Base-by-base conservation (phyloP, 2,113 vertebrate species). In the Poecile atricapillus region DNA sequence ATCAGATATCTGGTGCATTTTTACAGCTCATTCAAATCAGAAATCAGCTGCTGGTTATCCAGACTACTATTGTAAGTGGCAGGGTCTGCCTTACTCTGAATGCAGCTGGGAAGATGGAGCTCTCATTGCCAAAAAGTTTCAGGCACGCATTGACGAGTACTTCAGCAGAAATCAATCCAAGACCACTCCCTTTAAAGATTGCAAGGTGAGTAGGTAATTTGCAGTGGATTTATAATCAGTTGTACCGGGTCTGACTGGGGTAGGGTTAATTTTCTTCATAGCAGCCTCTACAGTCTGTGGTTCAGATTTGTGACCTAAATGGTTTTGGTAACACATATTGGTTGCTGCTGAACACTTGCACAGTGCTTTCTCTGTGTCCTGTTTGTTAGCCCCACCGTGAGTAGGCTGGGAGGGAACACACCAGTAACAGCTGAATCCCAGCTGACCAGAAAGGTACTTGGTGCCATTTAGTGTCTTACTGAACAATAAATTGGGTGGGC, bases 61-160 rank as follows among this genome's bases (percentile, higher is more conserved):
- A 73, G 99, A 99, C 96, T 99, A 99, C 96, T 98, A 99, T n/a
- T 99, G 99, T 95, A 99, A 99, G 90, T 99, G 99, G 99, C 99
- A 99, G 81, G 99, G 99, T 62, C 98, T 99, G 69, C 98, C 99
- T 8, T 99, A 99, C 83, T 99, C 99, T 0, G 99, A 99, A 70
- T 99, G 99, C 95, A 99, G 99, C 97, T 99, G 99, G 99, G 99
- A 99, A 96, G 99, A 99, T 68, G 99, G 99, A 10, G 99, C 98
- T 77, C 99, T 99, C 76, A 99, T 99, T 83, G 97, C 98, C 83
- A 99, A 98, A 94, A 99, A 99, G 95, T 99, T 99, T 96, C 99
- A 99, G 96, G 97, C 98, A 62, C 97, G 98, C 74, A 99, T 99
- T 41, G 99, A 99, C 90, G 98, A 99, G 69, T 99, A 99, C 96